These are phyloP conservation scores for Acanthis flammea DNA, from an alignment of 2,797 vertebrate species.

Conservation along the genomic window DNA sequence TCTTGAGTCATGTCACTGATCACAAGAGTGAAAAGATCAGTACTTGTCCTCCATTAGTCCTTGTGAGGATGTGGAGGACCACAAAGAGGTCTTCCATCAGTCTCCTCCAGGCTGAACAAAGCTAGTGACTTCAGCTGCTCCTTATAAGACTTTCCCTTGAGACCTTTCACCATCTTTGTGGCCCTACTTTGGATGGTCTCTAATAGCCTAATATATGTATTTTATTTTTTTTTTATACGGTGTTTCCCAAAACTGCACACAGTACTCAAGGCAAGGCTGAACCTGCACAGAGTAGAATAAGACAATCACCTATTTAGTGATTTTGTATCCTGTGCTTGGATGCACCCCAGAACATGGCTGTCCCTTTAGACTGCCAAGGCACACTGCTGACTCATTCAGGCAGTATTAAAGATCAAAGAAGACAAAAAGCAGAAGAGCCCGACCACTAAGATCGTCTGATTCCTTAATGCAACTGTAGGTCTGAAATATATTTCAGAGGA, in stretches of 20 bases:
- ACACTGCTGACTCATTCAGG: background rate
- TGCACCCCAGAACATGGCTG: background rate
- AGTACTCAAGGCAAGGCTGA: background rate
- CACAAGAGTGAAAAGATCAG: background rate
- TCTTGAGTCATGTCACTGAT: rapidly evolving
- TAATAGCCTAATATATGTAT: background rate
- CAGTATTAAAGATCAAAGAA: background rate
- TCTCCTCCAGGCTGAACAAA: background rate
- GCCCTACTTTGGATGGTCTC: background rate
- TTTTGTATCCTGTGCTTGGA: background rate
- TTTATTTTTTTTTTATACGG: background rate
- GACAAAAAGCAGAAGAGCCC: background rate
- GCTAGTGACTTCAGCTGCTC: background rate
- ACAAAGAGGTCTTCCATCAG: background rate
- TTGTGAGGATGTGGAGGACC: background rate
- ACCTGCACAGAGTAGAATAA: no score
- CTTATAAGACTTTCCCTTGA: background rate
- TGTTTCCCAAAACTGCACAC: background rate
- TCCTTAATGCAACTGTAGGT: background rate
- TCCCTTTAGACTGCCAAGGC: background rate
- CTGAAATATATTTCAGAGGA: background rate
- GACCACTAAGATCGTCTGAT: background rate
- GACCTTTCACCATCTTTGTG: background rate
- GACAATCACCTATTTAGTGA: background rate
- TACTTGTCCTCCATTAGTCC: background rate